A percentile compares a stretch with the other conserved stretches of the same genome.
Evolutionary conservation across 1,140 invertebrate genomes (phyloP).

Genomic region (Magallana gigas): DNA sequence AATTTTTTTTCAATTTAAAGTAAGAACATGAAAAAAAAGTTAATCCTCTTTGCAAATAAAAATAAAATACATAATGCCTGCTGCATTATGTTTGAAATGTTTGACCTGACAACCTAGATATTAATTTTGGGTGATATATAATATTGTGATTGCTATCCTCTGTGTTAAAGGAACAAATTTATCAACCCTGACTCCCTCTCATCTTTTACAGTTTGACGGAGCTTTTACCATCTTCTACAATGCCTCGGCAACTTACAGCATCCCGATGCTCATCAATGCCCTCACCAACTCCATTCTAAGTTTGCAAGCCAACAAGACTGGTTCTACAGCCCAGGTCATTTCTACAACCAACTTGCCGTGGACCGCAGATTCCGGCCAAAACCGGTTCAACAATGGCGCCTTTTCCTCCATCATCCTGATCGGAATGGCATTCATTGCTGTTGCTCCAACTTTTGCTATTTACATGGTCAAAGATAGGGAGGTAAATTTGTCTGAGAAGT

Average conservation of each 20-base stretch:
- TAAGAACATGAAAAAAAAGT: no score
- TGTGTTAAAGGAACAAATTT: not conserved
- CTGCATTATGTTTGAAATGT: no score
- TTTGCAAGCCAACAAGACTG: slow-evolving; percentile 23
- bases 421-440: slow-evolving; percentile 88
- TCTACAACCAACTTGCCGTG: slow-evolving; percentile 82
- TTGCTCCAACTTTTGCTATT: slow-evolving; percentile 88
- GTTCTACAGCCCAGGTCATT: slow-evolving; percentile 55
- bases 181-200: slow-evolving; percentile 74
- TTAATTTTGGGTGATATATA: no score
- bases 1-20: no score
- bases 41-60: no score
- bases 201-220: slow-evolving; percentile 65
- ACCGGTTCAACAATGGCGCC: slow-evolving; percentile 86
- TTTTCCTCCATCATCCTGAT: slow-evolving; percentile 87
- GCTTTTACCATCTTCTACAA: slow-evolving; percentile 88
- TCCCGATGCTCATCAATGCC: slow-evolving; percentile 88
- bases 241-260: slow-evolving; percentile 88
- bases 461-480: slow-evolving; percentile 91
- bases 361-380: slow-evolving; percentile 85
- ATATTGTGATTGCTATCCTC: no score
- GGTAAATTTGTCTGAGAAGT: slow-evolving; percentile 80
- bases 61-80: no score
- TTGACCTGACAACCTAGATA: no score
- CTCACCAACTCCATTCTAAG: slow-evolving; percentile 85